Base-by-base conservation (phyloP, 2,113 vertebrate genomes). In the Dasyprocta punctata region DNA sequence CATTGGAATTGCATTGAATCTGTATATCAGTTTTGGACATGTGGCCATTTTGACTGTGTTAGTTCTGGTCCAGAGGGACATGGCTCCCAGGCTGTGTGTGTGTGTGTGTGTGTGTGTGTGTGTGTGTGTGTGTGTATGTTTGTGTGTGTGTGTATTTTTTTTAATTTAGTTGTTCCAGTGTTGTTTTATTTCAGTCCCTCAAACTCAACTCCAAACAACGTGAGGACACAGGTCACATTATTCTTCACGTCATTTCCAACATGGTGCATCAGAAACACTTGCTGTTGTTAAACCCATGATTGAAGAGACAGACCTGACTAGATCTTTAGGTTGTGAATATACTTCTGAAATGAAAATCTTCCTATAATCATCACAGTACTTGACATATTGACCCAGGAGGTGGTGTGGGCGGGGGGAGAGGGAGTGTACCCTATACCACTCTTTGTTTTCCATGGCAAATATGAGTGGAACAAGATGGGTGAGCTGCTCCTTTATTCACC, bases 271-370 rank as follows among this genome's bases (percentile, higher is more conserved):
- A 95, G 73, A 91, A 95, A 96, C 73, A 77, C 44, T 63, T 92
- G 65, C 13, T 92, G 63, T 49, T 75, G n/a, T 85, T 81, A 69
- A 92, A 78, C 65, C 58, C 63, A 54, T 90, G 77, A 85, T 47
- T 95, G 7, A 86, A 90, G 87, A 88, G 82, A 78, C 14, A 98
- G 54, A 89, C 63, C 14, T 95, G 56, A 95, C 26, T 44, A 89
- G 36, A 56, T 83, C 47, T 85, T 95, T 90, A 95, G 75, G 63
- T 24, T 93, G 38, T 96, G 6, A 96, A 94, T 95, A 90, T 95
- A 93, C 61, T 94, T 93, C 41, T 41, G 73, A 96, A 95, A 97
- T 95, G 56, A n/a, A 86, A 89, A 94, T 77, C 36, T 86, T 49
- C 61, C 61, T n/a, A 12, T 47, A 95, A 81, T 93, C 49, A 67